These are phyloP conservation scores for Pionites leucogaster DNA, from an alignment of 2,113 vertebrate species.

Conservation along the genomic window DNA sequence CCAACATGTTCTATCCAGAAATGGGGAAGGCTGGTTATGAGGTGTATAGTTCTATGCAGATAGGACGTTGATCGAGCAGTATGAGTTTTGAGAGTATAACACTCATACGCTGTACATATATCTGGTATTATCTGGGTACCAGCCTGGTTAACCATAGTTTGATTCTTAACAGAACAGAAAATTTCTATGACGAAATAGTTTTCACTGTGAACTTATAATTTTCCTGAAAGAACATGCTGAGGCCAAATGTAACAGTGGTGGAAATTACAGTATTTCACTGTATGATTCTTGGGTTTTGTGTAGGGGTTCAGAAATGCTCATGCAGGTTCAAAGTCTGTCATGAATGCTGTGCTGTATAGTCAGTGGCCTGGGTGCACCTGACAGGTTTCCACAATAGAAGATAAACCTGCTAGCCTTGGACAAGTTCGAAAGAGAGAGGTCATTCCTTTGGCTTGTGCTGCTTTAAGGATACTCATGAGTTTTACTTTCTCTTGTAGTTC, in stretches of 20 bases:
- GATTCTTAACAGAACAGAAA: not conserved
- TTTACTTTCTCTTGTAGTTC: constrained; percentile 79
- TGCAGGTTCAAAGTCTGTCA: not conserved
- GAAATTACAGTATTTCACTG: not conserved
- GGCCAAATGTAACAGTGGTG: not conserved
- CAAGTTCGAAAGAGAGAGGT: not conserved
- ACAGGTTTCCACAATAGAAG: not conserved
- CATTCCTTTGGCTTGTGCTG: not conserved
- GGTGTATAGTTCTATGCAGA: not conserved
- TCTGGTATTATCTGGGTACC: not conserved
- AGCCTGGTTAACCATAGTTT: not conserved
- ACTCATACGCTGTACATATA: not conserved
- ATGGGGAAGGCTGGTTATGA: not conserved
- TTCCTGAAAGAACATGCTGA: not conserved
- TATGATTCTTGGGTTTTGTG: not conserved
- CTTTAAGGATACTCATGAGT: not conserved
- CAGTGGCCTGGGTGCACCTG: not conserved
- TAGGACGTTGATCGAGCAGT: not conserved
- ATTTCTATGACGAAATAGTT: not conserved
- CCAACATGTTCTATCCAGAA: not conserved
- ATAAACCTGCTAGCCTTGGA: not conserved
- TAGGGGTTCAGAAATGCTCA: not conserved
- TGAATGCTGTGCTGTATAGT: not conserved
- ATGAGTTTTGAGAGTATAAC: not conserved
- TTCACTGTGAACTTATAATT: not conserved